Evolutionary conservation across 2,797 vertebrate species (phyloP).

Genomic region (Urosaurus nigricauda): DNA sequence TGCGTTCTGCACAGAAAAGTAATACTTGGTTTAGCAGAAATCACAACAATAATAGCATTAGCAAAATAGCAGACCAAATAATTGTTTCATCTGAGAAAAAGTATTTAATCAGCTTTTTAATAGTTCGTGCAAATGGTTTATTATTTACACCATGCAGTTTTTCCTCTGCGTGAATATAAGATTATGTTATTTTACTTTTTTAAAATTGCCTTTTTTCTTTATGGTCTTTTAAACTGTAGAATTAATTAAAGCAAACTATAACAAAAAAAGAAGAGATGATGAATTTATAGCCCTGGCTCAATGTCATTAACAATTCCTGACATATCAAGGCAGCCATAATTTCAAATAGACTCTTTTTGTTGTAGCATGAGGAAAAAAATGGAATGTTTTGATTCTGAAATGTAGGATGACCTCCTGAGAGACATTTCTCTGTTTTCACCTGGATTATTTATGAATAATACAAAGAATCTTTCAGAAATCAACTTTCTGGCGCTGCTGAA

Average conservation of each 20-base stretch:
- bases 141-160: not conserved
- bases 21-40: not conserved
- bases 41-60: not conserved
- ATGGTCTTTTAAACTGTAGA: not conserved
- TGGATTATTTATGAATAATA: conserved; percentile 12
- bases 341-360: not conserved
- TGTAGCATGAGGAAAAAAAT: not conserved
- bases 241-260: not conserved
- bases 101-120: not conserved
- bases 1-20: not conserved
- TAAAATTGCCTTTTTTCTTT: too few species aligned
- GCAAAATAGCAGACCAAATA: not conserved
- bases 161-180: too few species aligned
- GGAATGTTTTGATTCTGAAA: conserved; percentile 6
- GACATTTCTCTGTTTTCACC: not conserved
- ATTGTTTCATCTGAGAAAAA: not conserved
- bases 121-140: not conserved
- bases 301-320: not conserved
- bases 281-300: not conserved
- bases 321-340: not conserved
- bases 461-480: conserved; percentile 13
- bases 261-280: not conserved
- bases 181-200: not conserved
- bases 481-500: not conserved
- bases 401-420: not conserved